phyloP scores from a whole-genome alignment of 1,140 invertebrate genomes.

The Zaprionus ghesquierei region DNA sequence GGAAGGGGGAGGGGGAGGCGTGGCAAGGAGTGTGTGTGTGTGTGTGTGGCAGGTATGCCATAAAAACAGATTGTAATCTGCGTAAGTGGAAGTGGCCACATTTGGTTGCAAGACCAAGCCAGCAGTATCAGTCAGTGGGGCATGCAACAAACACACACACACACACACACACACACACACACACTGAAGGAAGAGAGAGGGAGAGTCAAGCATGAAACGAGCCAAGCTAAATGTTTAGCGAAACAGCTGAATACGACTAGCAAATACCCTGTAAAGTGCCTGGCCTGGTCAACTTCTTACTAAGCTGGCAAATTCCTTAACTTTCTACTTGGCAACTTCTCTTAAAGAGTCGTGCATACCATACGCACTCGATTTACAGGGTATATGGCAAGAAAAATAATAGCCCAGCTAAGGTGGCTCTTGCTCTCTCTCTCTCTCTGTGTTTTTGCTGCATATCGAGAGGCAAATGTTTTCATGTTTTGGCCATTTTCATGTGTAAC shows the following conservation, averaged over 20 bases:
- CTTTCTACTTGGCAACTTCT: not conserved
- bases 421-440: no score
- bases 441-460: not conserved
- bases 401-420: not conserved
- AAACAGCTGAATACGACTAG: not conserved
- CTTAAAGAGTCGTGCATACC: no score
- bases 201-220: slow-evolving; percentile 25
- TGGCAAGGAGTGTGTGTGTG: not conserved
- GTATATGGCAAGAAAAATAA: not conserved
- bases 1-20: not conserved
- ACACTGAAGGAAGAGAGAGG: not conserved
- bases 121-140: slow-evolving; percentile 15
- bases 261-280: not conserved
- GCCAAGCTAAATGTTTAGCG: not conserved
- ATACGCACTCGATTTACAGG: not conserved
- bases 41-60: slow-evolving; percentile 38
- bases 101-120: slow-evolving; percentile 44
- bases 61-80: slow-evolving; percentile 72
- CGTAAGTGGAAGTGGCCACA: slow-evolving; percentile 70
- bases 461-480: slow-evolving; percentile 11
- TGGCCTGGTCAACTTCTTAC: no score
- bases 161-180: not conserved
- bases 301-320: no score
- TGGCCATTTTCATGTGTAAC: not conserved
- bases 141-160: not conserved